Percentiles rank a stretch among this genome's conserved stretches.
phyloP scores from a whole-genome alignment of 2,113 vertebrate genomes.

The Leuciscus idus region DNA sequence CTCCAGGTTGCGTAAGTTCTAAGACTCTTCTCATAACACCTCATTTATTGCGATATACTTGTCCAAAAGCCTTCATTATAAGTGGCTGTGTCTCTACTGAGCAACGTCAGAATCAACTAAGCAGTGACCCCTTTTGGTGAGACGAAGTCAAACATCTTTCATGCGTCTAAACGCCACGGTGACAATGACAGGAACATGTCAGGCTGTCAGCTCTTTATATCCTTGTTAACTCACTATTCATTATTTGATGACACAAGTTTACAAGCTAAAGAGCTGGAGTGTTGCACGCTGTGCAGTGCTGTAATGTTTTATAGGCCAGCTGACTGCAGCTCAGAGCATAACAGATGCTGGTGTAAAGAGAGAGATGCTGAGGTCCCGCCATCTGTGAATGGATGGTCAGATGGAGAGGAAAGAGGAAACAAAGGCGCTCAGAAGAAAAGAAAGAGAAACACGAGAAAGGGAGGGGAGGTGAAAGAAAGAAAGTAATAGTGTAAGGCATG shows the following conservation, averaged over 20 bases:
- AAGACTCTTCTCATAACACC: neutral
- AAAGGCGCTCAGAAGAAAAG: neutral
- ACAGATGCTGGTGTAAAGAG: neutral
- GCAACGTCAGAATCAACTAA: neutral
- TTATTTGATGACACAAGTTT: constrained; percentile 33
- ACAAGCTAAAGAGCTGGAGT: constrained; percentile 41
- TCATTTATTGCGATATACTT: neutral
- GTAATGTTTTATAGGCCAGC: constrained; percentile 37
- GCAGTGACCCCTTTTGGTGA: constrained; percentile 49
- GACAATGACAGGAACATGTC: neutral
- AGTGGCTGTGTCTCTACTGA: neutral
- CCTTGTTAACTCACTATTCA: constrained; percentile 32
- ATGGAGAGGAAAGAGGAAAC: neutral
- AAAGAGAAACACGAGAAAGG: neutral
- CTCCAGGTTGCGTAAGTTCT: neutral
- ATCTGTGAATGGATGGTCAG: constrained; percentile 38
- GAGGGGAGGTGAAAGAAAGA: neutral
- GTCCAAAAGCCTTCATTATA: neutral
- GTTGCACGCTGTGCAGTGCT: neutral
- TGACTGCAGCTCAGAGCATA: neutral
- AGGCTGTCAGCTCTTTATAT: constrained; percentile 41
- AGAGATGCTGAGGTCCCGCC: neutral
- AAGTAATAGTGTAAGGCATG: neutral
- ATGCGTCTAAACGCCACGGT: neutral
- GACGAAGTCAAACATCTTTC: neutral